Conservation (phyloP, 2,797 vertebrate species). For the Ceryle rudis region DNA sequence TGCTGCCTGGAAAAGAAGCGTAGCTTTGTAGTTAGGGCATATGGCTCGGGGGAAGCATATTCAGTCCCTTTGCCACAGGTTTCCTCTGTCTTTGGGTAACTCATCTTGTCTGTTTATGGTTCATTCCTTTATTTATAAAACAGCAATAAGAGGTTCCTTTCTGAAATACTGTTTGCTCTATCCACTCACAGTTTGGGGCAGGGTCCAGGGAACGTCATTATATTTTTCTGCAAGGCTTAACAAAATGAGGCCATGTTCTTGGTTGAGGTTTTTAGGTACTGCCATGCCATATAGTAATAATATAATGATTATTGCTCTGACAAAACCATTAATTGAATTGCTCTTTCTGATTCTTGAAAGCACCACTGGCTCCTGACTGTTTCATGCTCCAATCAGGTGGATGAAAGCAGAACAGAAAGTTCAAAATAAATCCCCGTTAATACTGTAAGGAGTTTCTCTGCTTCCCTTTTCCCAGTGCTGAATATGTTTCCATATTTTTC, state of each 20-base stretch:
- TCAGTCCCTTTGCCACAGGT: constrained; percentile 4
- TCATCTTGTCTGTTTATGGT: neutral
- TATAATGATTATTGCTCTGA: neutral
- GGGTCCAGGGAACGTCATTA: neutral
- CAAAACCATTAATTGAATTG: constrained; percentile 19
- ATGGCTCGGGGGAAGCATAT: neutral
- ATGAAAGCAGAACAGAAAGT: neutral
- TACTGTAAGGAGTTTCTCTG: neutral
- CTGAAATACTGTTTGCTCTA: neutral
- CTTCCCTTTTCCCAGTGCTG: neutral
- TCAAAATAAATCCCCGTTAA: neutral
- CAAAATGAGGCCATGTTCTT: neutral
- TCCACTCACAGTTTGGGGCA: neutral
- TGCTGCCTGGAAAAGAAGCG: neutral
- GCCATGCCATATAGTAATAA: neutral
- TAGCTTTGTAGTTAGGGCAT: neutral
- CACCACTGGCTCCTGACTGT: neutral
- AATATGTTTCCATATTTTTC: neutral
- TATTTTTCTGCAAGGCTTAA: neutral
- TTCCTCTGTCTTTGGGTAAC: neutral
- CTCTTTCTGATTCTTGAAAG: constrained; percentile 1
- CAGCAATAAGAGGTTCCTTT: neutral
- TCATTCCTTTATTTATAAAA: neutral
- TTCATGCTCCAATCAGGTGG: neutral
- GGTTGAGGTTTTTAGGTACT: neutral